These are phyloP conservation scores for Ditylenchus dipsaci DNA, from an alignment of 1,140 invertebrate species.

Conservation along the genomic window DNA sequence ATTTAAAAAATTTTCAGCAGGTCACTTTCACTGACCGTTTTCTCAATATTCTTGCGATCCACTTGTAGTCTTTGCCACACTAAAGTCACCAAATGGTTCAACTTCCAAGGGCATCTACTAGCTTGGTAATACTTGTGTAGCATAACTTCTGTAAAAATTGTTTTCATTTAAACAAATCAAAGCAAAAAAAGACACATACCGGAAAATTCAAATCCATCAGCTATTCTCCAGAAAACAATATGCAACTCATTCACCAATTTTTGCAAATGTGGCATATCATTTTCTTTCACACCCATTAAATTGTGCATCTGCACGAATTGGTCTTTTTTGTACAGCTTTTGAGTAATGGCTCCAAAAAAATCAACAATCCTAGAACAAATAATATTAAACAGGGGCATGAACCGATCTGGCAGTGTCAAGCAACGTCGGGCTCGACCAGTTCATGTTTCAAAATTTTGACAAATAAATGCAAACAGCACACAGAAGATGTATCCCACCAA, in stretches of 20 bases:
- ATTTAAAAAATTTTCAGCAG: no score
- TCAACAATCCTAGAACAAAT: conserved; percentile 34
- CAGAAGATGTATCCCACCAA: no score
- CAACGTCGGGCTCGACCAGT: no score
- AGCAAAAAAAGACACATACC: background rate
- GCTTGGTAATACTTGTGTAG: conserved; percentile 44
- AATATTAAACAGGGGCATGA: no score
- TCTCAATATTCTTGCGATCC: conserved; percentile 25
- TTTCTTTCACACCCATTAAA: conserved; percentile 21
- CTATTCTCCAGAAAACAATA: conserved; percentile 21
- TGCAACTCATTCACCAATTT: conserved; percentile 28
- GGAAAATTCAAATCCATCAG: conserved; percentile 28
- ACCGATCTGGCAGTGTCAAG: no score
- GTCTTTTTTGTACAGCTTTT: conserved; percentile 34
- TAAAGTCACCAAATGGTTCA: conserved; percentile 18
- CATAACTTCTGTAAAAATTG: conserved; percentile 25
- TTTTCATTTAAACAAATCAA: conserved; percentile 14
- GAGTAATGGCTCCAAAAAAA: conserved; percentile 25
- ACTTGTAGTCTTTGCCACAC: conserved; percentile 32
- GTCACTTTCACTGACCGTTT: no score
- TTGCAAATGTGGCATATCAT: conserved; percentile 25
- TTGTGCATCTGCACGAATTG: conserved; percentile 38
- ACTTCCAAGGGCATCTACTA: background rate
- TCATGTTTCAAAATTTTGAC: no score
- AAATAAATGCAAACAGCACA: no score